phyloP scores from a whole-genome alignment of 2,797 vertebrate genomes.

The Cynopterus sphinx region DNA sequence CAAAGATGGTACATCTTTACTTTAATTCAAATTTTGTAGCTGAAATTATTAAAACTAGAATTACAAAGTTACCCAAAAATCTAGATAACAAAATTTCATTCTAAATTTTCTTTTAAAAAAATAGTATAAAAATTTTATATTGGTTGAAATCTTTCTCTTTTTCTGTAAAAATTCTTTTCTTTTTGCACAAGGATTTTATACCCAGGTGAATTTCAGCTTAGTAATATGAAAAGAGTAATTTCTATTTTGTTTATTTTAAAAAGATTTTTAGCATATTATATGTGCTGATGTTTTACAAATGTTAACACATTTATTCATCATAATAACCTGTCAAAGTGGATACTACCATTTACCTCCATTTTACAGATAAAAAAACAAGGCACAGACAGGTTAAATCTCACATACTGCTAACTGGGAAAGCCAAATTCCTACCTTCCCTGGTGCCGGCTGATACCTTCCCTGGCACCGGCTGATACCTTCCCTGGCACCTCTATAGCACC shows the following conservation, averaged over 20 bases:
- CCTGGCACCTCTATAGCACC: neutral
- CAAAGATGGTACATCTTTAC: neutral
- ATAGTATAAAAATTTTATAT: neutral
- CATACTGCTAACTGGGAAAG: no score
- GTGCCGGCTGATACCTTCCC: no score
- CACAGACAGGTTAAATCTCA: neutral
- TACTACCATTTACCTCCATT: neutral
- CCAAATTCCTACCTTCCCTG: no score
- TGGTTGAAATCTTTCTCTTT: neutral
- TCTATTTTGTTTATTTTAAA: neutral
- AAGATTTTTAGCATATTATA: neutral
- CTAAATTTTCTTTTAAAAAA: neutral
- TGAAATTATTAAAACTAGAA: neutral
- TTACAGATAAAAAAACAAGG: neutral
- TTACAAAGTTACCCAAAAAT: neutral
- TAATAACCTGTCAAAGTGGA: neutral
- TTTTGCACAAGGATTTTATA: neutral
- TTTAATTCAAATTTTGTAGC: neutral
- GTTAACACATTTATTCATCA: neutral
- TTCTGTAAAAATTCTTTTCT: neutral
- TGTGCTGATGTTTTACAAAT: neutral
- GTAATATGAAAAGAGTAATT: neutral
- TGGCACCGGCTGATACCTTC: fast-evolving
- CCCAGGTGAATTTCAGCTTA: neutral
- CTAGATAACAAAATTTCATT: neutral